Evolutionary conservation across 35 echinoderm and acorn worm species (phyloP).

Genomic region (Apostichopus japonicus): DNA sequence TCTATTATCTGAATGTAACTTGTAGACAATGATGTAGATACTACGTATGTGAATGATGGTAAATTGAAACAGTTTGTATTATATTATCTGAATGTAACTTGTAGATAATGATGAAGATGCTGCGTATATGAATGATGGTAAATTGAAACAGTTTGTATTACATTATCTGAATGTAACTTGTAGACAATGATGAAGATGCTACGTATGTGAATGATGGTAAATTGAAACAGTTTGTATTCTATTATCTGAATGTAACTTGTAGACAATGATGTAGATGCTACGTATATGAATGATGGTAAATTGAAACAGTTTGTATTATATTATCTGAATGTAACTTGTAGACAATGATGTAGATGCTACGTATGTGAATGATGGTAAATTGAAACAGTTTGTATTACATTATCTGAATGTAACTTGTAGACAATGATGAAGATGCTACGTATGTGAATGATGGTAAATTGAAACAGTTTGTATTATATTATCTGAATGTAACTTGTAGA

Average conservation of each 20-base stretch:
- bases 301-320: background rate
- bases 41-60: too few species aligned
- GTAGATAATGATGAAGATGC: background rate
- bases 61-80: too few species aligned
- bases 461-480: too few species aligned
- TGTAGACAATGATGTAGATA: too few species aligned
- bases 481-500: too few species aligned
- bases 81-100: too few species aligned
- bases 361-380: slow-evolving; percentile 11
- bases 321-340: too few species aligned
- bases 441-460: too few species aligned
- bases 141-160: too few species aligned
- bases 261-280: background rate
- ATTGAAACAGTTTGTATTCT: background rate
- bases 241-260: too few species aligned
- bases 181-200: background rate
- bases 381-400: background rate
- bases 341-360: background rate
- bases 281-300: slow-evolving; percentile 18
- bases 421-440: background rate
- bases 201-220: slow-evolving; percentile 14
- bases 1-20: too few species aligned
- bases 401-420: background rate
- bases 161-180: too few species aligned
- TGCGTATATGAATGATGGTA: background rate